Evolutionary conservation across 2,888 invertebrate species (phyloP).

Genomic region (Sussaba pulchella): DNA sequence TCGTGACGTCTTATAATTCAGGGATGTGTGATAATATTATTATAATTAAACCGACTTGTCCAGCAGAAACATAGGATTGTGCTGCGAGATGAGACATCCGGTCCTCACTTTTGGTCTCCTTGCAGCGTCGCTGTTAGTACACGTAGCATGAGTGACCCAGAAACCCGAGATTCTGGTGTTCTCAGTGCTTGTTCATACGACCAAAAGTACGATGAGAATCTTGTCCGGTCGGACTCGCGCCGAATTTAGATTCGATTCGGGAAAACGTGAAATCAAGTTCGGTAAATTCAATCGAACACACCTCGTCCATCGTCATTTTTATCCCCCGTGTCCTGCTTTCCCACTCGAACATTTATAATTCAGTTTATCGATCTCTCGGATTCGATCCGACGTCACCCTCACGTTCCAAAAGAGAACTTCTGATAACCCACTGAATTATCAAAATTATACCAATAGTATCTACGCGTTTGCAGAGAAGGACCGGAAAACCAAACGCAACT

Average conservation of each 20-base stretch:
- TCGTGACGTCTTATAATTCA: slow-evolving; percentile 36
- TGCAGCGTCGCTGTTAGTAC: not conserved
- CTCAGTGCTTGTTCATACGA: slow-evolving; percentile 3
- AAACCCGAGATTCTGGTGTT: slow-evolving; percentile 22
- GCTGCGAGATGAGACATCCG: slow-evolving; percentile 7
- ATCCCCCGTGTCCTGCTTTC: slow-evolving; percentile 24
- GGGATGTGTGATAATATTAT: slow-evolving; percentile 40
- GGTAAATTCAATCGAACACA: slow-evolving; percentile 60
- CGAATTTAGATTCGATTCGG: slow-evolving; percentile 61
- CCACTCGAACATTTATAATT: slow-evolving; percentile 42
- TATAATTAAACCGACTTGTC: slow-evolving; percentile 16
- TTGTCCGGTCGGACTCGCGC: slow-evolving; percentile 26
- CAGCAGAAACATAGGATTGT: slow-evolving; percentile 17
- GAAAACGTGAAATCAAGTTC: slow-evolving; percentile 52
- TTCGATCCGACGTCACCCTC: slow-evolving; percentile 6
- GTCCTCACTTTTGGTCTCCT: slow-evolving; percentile 33
- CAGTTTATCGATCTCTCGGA: slow-evolving; percentile 33
- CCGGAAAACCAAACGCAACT: not conserved
- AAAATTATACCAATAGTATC: not conserved
- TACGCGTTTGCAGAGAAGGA: not conserved
- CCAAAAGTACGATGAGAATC: slow-evolving; percentile 39
- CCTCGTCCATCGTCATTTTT: slow-evolving; percentile 46
- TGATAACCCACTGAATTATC: not conserved
- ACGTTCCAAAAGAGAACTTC: not conserved
- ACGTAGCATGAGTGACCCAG: slow-evolving; percentile 29